Conservation (phyloP, 2,113 vertebrate species). For the Siniperca knerii region DNA sequence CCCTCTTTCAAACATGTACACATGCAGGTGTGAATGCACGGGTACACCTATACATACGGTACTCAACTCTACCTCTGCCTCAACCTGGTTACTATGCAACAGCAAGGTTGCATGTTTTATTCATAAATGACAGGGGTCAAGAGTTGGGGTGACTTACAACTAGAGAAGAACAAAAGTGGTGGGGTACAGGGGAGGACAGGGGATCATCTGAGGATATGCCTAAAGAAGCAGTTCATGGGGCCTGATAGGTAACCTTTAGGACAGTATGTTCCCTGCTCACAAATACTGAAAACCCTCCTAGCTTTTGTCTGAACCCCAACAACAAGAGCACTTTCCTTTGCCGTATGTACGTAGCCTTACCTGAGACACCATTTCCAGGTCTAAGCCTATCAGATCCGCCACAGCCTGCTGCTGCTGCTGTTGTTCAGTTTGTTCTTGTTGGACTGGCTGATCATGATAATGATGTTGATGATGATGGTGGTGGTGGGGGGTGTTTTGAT, state of each 20-base stretch:
- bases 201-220: constrained; percentile 12
- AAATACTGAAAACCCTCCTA: background rate
- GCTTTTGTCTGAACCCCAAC: constrained; percentile 7
- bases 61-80: background rate
- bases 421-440: constrained; percentile 47
- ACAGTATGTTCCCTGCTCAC: background rate
- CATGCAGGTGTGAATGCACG: constrained; percentile 12
- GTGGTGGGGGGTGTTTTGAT: constrained; percentile 62
- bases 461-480: constrained; percentile 58
- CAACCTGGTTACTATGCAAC: constrained; percentile 61
- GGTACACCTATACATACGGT: background rate
- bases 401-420: constrained; percentile 42
- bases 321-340: background rate
- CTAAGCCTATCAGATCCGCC: constrained; percentile 87
- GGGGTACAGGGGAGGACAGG: background rate
- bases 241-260: constrained; percentile 8
- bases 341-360: constrained; percentile 84
- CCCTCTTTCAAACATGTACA: constrained; percentile 6
- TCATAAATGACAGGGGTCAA: constrained; percentile 62
- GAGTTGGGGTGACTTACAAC: constrained; percentile 40
- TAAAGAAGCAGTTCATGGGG: background rate
- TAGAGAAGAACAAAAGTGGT: constrained; percentile 44
- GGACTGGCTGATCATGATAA: constrained; percentile 45
- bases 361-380: constrained; percentile 87
- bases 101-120: constrained; percentile 64